Conservation (phyloP, 2,888 invertebrate genomes). For the Drosophila anomalata region DNA sequence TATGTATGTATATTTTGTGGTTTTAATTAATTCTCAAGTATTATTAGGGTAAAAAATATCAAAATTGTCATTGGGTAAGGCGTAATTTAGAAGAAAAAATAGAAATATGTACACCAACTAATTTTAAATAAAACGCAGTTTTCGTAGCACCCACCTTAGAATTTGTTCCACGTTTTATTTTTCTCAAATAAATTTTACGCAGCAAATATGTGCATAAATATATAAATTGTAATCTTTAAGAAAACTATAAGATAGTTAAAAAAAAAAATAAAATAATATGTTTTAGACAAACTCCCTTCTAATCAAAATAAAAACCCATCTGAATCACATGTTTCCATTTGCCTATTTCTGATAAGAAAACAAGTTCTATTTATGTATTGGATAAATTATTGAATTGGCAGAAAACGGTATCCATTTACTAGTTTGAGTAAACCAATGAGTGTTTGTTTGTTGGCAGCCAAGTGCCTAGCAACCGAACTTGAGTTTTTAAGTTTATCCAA, state of each 20-base stretch:
- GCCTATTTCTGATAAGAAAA: background rate
- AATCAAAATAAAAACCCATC: background rate
- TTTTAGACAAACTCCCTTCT: background rate
- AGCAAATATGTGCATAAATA: no score
- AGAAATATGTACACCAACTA: no score
- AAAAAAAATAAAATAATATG: background rate
- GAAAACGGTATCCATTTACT: slow-evolving; percentile 1
- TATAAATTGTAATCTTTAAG: no score
- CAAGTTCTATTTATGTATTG: background rate
- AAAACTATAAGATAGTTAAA: background rate
- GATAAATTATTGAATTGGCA: slow-evolving; percentile 1
- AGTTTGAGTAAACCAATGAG: slow-evolving; percentile 2
- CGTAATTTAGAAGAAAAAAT: no score
- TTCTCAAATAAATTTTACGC: no score
- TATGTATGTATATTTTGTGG: slow-evolving; percentile 10
- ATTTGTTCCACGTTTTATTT: no score
- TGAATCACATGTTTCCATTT: background rate
- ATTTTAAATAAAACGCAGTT: no score
- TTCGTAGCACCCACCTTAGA: no score
- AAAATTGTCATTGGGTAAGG: no score
- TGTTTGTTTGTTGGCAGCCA: slow-evolving; percentile 2
- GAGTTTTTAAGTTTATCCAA: slow-evolving; percentile 4
- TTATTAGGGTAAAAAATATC: background rate
- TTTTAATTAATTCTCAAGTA: background rate
- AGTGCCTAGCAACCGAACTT: slow-evolving; percentile 27